phyloP scores from a whole-genome alignment of 2,797 vertebrate genomes.

The Coregonus sp. region DNA sequence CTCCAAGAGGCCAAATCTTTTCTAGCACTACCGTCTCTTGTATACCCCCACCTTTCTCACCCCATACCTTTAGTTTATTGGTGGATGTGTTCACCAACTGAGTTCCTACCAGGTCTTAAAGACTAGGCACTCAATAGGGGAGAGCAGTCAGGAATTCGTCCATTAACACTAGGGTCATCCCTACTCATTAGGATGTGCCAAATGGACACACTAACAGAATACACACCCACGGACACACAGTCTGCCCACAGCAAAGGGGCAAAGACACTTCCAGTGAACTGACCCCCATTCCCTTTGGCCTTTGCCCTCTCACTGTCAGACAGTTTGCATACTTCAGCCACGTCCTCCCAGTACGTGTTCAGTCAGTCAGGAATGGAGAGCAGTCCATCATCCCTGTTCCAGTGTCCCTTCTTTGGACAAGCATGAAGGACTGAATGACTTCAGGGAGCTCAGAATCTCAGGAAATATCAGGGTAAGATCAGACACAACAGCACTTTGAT shows the following conservation, averaged over 20 bases:
- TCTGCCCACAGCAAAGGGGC: neutral
- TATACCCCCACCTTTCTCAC: slow-evolving; percentile 30
- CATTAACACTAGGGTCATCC: slow-evolving; percentile 57
- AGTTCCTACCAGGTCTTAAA: slow-evolving; percentile 68
- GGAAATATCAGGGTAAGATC: neutral
- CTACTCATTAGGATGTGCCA: slow-evolving; percentile 47
- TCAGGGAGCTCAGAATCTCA: neutral
- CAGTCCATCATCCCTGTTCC: slow-evolving; percentile 19
- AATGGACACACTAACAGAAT: slow-evolving; percentile 17
- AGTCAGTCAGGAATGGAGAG: slow-evolving; percentile 4
- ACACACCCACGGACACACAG: neutral
- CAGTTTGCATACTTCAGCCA: slow-evolving; percentile 1
- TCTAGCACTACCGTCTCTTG: slow-evolving; percentile 10
- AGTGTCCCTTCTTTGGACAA: neutral
- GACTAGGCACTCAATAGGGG: slow-evolving; percentile 52
- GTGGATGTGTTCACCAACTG: slow-evolving; percentile 70
- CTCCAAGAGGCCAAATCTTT: neutral
- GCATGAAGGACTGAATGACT: neutral
- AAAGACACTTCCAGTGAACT: slow-evolving; percentile 28
- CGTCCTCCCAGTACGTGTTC: neutral
- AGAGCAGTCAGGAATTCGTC: slow-evolving; percentile 69
- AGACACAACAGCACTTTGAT: neutral
- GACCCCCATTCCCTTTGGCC: slow-evolving; percentile 40
- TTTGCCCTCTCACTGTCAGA: slow-evolving; percentile 37
- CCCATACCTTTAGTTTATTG: slow-evolving; percentile 46